Evolutionary conservation across 2,888 invertebrate genomes (phyloP).

Genomic region (Stenchaetothrips biformis): DNA sequence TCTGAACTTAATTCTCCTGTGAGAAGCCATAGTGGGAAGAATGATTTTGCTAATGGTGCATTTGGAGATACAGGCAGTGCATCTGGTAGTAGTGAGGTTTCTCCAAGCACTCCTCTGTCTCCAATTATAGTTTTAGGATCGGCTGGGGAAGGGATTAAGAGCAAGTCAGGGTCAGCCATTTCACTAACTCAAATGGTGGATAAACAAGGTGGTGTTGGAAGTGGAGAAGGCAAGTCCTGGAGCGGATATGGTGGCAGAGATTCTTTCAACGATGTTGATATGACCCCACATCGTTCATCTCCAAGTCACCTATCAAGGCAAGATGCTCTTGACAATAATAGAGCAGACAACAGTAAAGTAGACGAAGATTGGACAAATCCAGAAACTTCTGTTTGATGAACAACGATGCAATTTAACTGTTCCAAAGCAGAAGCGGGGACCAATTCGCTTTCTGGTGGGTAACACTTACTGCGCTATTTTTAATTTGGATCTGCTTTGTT

Average conservation of each 20-base stretch:
- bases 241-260: neutral
- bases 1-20: constrained; percentile 36
- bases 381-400: neutral
- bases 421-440: neutral
- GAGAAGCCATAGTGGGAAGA: neutral
- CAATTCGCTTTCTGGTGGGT: neutral
- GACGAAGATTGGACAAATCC: neutral
- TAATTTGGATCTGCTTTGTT: too few relatives aligned
- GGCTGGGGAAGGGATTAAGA: neutral
- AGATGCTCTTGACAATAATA: neutral
- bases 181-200: neutral
- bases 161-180: neutral
- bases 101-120: constrained; percentile 12
- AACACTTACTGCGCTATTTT: too few relatives aligned
- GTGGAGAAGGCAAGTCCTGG: neutral
- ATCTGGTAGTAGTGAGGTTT: neutral
- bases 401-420: neutral
- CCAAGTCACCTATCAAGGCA: neutral
- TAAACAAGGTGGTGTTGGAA: neutral
- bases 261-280: neutral
- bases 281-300: neutral
- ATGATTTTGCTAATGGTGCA: constrained; percentile 10
- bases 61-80: constrained; percentile 14
- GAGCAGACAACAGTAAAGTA: neutral
- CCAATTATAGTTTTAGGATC: neutral